Evolutionary conservation across 2,797 vertebrate genomes (phyloP), one percentile per base, ranked within the genome.

Genomic region (Peromyscus aztecus): DNA sequence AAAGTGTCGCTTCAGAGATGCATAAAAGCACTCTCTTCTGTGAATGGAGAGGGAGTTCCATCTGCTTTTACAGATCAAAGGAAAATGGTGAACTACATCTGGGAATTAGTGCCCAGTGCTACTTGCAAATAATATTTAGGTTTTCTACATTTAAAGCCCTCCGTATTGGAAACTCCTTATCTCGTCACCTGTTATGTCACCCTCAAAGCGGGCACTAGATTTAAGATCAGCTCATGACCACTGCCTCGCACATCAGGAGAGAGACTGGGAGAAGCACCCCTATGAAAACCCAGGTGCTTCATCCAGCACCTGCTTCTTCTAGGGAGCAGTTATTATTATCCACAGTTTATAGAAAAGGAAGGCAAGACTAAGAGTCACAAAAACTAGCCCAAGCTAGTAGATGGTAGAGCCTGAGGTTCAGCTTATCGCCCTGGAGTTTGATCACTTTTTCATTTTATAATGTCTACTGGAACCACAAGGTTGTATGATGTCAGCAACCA

Each of bases 41-140:
- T 61, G 93, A 92, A 40, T 34, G 93, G 78, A 78, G 57, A 94
- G 17, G 24, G 63, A 43, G 57, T 9, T 89, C 16, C 91, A 21
- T 69, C 46, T 85, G 59, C 34, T 40, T 90, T 86, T 86, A 95
- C n/a, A 75, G 73, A 88, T 87, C 82, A 90, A 95, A 95, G 63
- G 12, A 55, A 97, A 89, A 67, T 55, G 76, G 37, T 52, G 49
- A 97, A 92, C 52, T 78, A 19, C 34, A 76, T 83, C 85, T 76
- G 77, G 27, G 37, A 96, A 92, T 19, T 37, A 93, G 95, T 76
- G 40, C 67, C 57, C 24, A n/a, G 17, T 43, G 31, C 37, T 92
- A 11, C 7, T 43, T 90, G 29, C 63, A 52, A 83, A 90, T 61
- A 55, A 34, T 21, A 29, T 23, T 91, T 73, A 4, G n/a, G 37